Base-by-base conservation (phyloP, 2,888 invertebrate species). In the Apotomis capreana region DNA sequence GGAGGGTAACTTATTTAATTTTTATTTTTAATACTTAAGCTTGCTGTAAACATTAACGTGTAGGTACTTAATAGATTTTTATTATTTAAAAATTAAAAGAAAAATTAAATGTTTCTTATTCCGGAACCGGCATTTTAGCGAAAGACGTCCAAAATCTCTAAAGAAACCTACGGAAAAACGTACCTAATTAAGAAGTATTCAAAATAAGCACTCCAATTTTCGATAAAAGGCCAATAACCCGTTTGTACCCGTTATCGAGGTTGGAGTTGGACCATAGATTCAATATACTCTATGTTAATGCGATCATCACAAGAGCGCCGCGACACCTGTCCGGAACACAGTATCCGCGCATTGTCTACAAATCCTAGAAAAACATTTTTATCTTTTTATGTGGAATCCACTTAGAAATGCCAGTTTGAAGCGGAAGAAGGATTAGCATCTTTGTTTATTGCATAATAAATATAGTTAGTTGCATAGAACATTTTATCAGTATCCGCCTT, bases 281-380 rank as follows among this genome's bases (percentile, higher is more conserved):
- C 40, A 40, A 40, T 40, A 40, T 40, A 40, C 46, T 2, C 37
- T 62, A 69, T 62, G 62, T 40, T 62, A 69, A 69, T 69, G 37
- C n/a, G 26, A 40, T 63, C 63, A 63, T 63, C 57, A 62, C 36
- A 69, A 54, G 49, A 54, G 67, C 68, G 68, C 70, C 51, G 69
- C 69, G 40, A 77, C 90, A 91, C 89, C 90, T 90, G 90, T 87
- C 89, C 91, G 92, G 91, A 89, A 89, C 89, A 80, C 79, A 74
- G 81, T 86, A 90, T 92, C 92, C 92, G 92, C 84, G 78, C 91
- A 91, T 91, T 92, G 92, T 91, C 82, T 84, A 80, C 74, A 79
- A 80, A 87, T 88, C 86, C 84, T 83, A 86, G 83, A 83, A 87
- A 82, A 84, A 81, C 61, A 63, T 61, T 68, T 70, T 59, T 74